Conservation (phyloP, 2,888 invertebrate species). For the Pedicia rivosa region DNA sequence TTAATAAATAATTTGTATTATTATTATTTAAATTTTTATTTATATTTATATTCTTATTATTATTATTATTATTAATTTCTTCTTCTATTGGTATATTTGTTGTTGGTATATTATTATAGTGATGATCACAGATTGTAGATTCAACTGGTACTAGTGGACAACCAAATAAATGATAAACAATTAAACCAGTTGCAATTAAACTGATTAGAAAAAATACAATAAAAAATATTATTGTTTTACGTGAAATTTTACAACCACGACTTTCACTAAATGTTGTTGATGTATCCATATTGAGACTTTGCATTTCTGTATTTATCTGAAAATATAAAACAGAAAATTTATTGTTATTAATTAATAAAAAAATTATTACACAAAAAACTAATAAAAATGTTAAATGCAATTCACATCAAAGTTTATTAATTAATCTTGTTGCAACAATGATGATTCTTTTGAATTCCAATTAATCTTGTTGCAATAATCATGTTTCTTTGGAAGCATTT, state of each 20-base stretch:
- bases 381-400: no score
- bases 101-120: not conserved
- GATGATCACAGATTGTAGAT: constrained; percentile 8
- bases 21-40: constrained; percentile 2
- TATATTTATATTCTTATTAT: not conserved
- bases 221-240: constrained; percentile 43
- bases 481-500: no score
- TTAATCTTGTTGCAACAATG: no score
- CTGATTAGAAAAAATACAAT: constrained; percentile 45
- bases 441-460: no score
- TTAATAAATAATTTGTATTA: no score
- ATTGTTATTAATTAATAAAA: no score
- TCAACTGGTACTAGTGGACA: constrained; percentile 34
- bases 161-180: constrained; percentile 61
- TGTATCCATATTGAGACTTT: constrained; percentile 15
- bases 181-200: constrained; percentile 50
- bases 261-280: constrained; percentile 18
- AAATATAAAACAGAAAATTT: constrained; percentile 1
- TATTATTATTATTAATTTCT: not conserved
- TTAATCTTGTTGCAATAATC: no score
- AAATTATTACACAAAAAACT: no score
- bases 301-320: constrained; percentile 13
- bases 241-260: constrained; percentile 45
- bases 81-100: not conserved
- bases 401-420: no score